Evolutionary conservation across 2,888 invertebrate genomes (phyloP).

Genomic region (Tenthredo notha): DNA sequence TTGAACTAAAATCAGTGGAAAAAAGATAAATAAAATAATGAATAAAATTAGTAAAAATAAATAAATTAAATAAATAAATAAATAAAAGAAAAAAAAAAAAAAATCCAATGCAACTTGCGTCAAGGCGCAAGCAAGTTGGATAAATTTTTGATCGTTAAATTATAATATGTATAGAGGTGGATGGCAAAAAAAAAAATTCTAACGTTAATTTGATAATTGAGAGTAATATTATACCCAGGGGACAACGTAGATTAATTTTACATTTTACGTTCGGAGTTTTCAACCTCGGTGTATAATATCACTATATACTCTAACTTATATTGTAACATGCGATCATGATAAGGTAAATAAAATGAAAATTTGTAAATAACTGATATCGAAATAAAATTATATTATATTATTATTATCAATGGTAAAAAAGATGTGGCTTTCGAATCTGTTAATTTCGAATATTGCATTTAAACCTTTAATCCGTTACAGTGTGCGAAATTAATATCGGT

Average conservation of each 20-base stretch:
- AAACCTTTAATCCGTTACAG: not conserved
- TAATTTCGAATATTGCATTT: not conserved
- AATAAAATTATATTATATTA: conserved; percentile 67
- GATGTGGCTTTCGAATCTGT: not conserved
- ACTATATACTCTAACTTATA: not conserved
- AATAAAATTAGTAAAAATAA: not conserved
- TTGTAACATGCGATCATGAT: not conserved
- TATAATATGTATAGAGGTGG: not conserved
- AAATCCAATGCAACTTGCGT: not conserved
- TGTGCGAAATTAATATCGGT: not conserved
- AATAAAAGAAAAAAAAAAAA: not conserved
- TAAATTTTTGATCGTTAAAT: conserved; percentile 9
- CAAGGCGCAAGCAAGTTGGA: not conserved
- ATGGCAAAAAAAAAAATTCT: not conserved
- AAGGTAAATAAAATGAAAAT: conserved; percentile 67
- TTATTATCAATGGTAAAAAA: conserved; percentile 40
- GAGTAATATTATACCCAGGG: not conserved
- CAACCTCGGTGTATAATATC: not conserved
- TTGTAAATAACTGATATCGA: conserved; percentile 76
- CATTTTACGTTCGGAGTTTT: not conserved
- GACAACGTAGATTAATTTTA: not conserved
- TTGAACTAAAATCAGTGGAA: not conserved
- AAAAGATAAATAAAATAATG: not conserved
- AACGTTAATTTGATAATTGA: conserved; percentile 3
- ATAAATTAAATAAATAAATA: not conserved